Percentiles rank a stretch among this genome's conserved stretches.
Conservation (phyloP, 2,888 invertebrate species). For the Cerastis leucographa region DNA sequence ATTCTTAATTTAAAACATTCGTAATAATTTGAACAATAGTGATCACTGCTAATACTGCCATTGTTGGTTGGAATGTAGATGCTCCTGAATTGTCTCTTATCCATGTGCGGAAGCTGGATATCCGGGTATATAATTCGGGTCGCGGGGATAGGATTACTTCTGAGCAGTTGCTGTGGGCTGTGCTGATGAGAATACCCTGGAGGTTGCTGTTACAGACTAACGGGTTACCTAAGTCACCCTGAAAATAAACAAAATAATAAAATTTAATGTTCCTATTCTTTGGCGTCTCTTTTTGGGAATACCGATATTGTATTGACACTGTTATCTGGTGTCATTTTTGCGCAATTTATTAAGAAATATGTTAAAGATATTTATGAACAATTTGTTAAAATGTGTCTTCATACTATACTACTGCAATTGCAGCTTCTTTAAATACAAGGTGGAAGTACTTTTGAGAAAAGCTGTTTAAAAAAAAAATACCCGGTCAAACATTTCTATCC, state of each 20-base stretch:
- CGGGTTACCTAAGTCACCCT: slow-evolving; percentile 42
- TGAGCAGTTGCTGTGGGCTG: neutral
- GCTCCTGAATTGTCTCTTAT: slow-evolving; percentile 10
- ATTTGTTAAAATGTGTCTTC: neutral
- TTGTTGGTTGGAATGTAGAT: slow-evolving; percentile 29
- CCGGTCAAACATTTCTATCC: no score
- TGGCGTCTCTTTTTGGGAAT: neutral
- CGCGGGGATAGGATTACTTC: rapidly evolving
- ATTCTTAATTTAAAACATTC: neutral
- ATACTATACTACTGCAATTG: neutral
- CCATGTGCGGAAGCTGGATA: slow-evolving; percentile 18
- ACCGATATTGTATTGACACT: neutral
- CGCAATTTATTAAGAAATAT: neutral
- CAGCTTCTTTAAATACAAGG: neutral
- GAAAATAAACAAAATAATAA: slow-evolving; percentile 2
- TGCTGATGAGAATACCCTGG: slow-evolving; percentile 15
- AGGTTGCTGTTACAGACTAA: slow-evolving; percentile 22
- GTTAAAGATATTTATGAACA: neutral
- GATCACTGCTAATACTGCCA: slow-evolving; percentile 23
- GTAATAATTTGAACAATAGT: slow-evolving; percentile 31
- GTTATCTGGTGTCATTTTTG: neutral
- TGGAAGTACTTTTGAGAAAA: no score
- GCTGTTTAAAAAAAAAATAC: no score
- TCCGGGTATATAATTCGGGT: slow-evolving; percentile 30
- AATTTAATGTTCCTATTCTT: neutral